Evolutionary conservation across 2,888 invertebrate genomes (phyloP), one percentile per base, ranked within the genome.

Genomic region (Drosophila picticornis): DNA sequence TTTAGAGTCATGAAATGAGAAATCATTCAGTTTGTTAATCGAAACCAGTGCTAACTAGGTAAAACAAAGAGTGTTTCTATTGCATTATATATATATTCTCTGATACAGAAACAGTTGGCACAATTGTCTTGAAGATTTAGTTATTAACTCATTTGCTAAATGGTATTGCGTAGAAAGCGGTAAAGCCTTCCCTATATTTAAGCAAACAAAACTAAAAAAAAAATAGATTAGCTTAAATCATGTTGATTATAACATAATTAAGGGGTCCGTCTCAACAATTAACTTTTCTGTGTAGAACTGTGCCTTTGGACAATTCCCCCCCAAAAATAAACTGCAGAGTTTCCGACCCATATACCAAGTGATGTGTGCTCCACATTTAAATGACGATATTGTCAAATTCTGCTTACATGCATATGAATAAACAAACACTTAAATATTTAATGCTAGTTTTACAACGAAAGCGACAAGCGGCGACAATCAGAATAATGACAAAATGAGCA

Each of bases 401-500:
- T 27, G 46, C n/a, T 13, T 3, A 56, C 71, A 65, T 77, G 71
- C 58, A 78, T 78, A 74, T 73, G 73, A 63, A 82, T 80, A 69
- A 74, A 71, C 55, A 72, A 67, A 72, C 63, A 77, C 63, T 72
- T 77, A 72, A 80, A 80, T 75, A 76, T 73, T 86, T 73, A 77
- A 82, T 82, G 78, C 32, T 59, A 72, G 56, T 61, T 81, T 60
- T 69, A 72, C 71, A 80, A 74, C 72, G 72, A 75, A 72, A 72
- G 71, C 70, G 69, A 65, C 70, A 65, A 80, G 74, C 73, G 63
- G 72, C 57, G 68, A 57, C 61, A 81, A 82, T 70, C 78, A 79
- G 59, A 77, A 77, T 80, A 80, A 84, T 84, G 78, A 77, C 75
- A 78, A 88, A 86, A 90, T 87, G 84, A 88, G 83, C 88, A 84